phyloP scores from a whole-genome alignment of 2,888 invertebrate genomes.

The Cephalotes varians region DNA sequence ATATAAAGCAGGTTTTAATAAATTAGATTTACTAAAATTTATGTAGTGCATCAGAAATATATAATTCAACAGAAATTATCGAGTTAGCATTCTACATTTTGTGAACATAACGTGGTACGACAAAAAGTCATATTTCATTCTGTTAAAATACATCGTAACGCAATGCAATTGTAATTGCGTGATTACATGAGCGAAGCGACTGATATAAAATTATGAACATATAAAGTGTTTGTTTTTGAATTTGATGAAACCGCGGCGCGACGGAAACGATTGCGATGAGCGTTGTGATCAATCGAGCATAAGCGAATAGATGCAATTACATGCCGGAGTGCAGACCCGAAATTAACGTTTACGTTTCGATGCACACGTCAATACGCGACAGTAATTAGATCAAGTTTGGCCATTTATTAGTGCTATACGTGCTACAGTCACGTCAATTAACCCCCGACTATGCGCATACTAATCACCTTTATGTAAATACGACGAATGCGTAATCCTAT shows the following conservation, averaged over 20 bases:
- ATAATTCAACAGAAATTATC: background rate
- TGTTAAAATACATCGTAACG: background rate
- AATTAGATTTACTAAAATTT: background rate
- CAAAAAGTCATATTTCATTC: background rate
- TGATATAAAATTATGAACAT: conserved; percentile 9
- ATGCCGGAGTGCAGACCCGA: conserved; percentile 58
- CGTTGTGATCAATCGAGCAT: conserved; percentile 58
- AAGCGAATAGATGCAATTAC: conserved; percentile 75
- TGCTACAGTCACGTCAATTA: conserved; percentile 75
- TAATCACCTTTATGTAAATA: conserved; percentile 82
- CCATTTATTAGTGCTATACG: conserved; percentile 77
- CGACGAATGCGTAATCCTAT: conserved; percentile 76
- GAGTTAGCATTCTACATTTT: background rate
- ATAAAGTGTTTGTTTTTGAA: conserved; percentile 19
- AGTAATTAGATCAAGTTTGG: conserved; percentile 82
- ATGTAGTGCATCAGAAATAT: background rate
- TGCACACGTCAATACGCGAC: conserved; percentile 76
- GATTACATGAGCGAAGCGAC: background rate
- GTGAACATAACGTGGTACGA: background rate
- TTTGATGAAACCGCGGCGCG: conserved; percentile 23
- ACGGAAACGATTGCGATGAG: conserved; percentile 55
- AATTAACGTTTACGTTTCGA: conserved; percentile 78
- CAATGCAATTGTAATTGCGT: background rate
- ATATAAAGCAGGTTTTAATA: background rate
- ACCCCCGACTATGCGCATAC: conserved; percentile 74